Evolutionary conservation across 2,113 vertebrate species (phyloP), one percentile per base, ranked within the genome.

Genomic region (Corythoichthys haematopterus): DNA sequence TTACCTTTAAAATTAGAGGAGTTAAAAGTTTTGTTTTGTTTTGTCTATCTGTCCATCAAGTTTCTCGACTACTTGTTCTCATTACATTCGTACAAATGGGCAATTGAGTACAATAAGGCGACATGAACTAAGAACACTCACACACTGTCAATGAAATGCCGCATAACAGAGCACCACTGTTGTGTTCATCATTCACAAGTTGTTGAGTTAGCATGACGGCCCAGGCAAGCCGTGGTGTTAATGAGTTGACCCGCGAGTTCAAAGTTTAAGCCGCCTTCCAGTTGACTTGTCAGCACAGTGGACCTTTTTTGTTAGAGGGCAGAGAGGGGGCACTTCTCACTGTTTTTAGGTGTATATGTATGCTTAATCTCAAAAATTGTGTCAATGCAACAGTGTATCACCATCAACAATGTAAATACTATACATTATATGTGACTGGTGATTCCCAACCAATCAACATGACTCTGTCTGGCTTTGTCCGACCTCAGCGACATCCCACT

Each of bases 211-310:
- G 83, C 84, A 89, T 88, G 80, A 14, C 52, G 14, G 48, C 55
- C 55, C 28, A 61, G 59, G 69, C 69, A 71, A 76, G 78, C 64
- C 71, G 80, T 80, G 58, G 79, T 72, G 80, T 86, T 88, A 89
- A 90, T 91, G 87, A 87, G 73, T 68, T 88, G 89, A 91, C 89
- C 89, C 74, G 59, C 2, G 69, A 74, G 89, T 81, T 88, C 80
- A 90, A 81, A 90, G 90, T 88, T 88, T 88, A 88, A 88, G 83
- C 87, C 88, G 80, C 81, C 87, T 90, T 88, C 84, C 90, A 90
- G 91, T 87, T 91, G 89, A 91, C 88, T 90, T 91, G 91, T 92
- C 90, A 87, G 84, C 85, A 75, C 90, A 91, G 88, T 85, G 73
- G 87, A 87, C 68, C 88, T 70, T 86, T 91, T 92, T 90, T 91